Conservation (phyloP, 2,888 invertebrate species). For the Parasteatoda lunata region DNA sequence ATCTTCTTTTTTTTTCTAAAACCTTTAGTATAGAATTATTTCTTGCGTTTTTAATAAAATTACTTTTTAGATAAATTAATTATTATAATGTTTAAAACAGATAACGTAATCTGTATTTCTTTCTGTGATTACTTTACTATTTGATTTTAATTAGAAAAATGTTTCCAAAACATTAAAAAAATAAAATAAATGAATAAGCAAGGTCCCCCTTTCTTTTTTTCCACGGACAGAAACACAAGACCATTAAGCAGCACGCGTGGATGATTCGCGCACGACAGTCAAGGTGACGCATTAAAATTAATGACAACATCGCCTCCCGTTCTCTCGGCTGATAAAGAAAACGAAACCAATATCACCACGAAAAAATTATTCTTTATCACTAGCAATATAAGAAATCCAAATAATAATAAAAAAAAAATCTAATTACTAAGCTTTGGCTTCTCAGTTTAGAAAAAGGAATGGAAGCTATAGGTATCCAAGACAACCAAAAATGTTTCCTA, state of each 20-base stretch:
- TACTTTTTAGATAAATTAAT: too few relatives aligned
- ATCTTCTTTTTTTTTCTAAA: too few relatives aligned
- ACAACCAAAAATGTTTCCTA: conserved; percentile 62
- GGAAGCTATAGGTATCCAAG: conserved; percentile 45
- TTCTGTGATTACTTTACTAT: too few relatives aligned
- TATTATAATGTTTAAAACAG: too few relatives aligned
- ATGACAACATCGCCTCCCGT: conserved; percentile 5
- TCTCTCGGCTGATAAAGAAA: conserved; percentile 3
- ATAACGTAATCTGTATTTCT: too few relatives aligned
- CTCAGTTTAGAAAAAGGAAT: background rate
- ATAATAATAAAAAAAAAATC: too few relatives aligned
- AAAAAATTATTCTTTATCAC: background rate
- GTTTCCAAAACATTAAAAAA: too few relatives aligned
- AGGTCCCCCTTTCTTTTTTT: background rate
- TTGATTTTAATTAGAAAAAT: too few relatives aligned
- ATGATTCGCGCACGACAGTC: conserved; percentile 38
- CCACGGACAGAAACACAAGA: conserved; percentile 24
- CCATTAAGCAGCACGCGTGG: conserved; percentile 20
- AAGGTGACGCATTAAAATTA: conserved; percentile 61
- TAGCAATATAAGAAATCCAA: too few relatives aligned
- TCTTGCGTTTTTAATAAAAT: too few relatives aligned
- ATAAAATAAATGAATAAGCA: background rate
- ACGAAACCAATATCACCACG: conserved; percentile 14
- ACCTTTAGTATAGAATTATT: too few relatives aligned
- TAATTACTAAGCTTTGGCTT: background rate